These are phyloP conservation scores for Prunella strophiata DNA, from an alignment of 2,797 vertebrate genomes.

Conservation along the genomic window DNA sequence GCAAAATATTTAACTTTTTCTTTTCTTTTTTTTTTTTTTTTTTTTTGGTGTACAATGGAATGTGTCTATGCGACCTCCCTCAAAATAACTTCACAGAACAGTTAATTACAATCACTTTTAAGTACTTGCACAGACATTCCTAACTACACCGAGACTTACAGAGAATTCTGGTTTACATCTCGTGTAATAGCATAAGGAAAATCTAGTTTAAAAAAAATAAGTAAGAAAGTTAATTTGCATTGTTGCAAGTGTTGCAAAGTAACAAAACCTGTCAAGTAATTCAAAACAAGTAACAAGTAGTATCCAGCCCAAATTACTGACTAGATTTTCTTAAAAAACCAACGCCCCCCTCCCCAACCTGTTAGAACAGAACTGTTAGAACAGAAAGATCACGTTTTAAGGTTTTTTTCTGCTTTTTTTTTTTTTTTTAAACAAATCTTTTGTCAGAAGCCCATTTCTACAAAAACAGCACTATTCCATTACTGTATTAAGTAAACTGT, in stretches of 20 bases:
- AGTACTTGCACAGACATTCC: constrained; percentile 54
- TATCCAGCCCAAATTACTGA: constrained; percentile 74
- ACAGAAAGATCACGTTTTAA: constrained; percentile 78
- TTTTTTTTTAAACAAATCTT: constrained; percentile 71
- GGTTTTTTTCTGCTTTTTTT: constrained; percentile 33
- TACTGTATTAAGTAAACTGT: constrained; percentile 83
- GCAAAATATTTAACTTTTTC: constrained; percentile 17
- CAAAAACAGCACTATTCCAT: constrained; percentile 75
- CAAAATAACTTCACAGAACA: constrained; percentile 50
- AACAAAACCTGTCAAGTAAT: constrained; percentile 77
- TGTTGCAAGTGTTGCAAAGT: constrained; percentile 68
- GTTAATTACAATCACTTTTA: constrained; percentile 34
- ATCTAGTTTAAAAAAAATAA: constrained; percentile 47
- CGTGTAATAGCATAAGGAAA: constrained; percentile 41
- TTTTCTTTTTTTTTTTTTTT: not conserved
- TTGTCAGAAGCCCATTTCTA: constrained; percentile 78
- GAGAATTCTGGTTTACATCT: constrained; percentile 48
- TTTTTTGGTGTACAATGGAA: constrained; percentile 62
- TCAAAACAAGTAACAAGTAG: constrained; percentile 73
- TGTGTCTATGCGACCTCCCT: constrained; percentile 59
- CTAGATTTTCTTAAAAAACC: constrained; percentile 68
- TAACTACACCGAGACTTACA: constrained; percentile 48
- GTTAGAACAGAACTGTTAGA: constrained; percentile 74
- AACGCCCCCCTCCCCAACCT: constrained; percentile 64
- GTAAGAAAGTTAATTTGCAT: constrained; percentile 71